Percentiles rank a stretch among this genome's conserved stretches.
phyloP scores from a whole-genome alignment of 2,113 vertebrate species.

The Phyllopteryx taeniolatus region DNA sequence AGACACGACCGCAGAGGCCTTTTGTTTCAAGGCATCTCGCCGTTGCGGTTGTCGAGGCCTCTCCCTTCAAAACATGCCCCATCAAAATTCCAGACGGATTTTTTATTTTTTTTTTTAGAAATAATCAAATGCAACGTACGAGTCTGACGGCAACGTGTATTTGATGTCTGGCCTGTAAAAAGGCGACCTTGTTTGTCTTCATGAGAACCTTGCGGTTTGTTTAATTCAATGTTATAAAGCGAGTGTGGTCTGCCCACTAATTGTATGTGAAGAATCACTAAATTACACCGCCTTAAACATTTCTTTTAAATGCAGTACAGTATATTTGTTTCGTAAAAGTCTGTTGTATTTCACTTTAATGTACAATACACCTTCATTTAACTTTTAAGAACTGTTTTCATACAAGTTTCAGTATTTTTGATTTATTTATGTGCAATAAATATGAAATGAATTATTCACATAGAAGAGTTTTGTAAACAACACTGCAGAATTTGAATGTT shows the following conservation, averaged over 20 bases:
- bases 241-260: conserved; percentile 65
- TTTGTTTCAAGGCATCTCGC: conserved; percentile 74
- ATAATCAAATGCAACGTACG: conserved; percentile 70
- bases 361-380: too few relatives aligned
- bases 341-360: too few relatives aligned
- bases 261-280: background rate
- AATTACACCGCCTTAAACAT: too few relatives aligned
- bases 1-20: conserved; percentile 71
- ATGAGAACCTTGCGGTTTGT: conserved; percentile 50
- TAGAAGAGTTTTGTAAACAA: too few relatives aligned
- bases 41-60: conserved; percentile 63
- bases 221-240: conserved; percentile 58
- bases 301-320: too few relatives aligned
- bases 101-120: conserved; percentile 53
- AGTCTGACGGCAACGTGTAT: conserved; percentile 58
- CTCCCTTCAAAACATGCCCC: conserved; percentile 72
- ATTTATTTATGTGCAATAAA: too few relatives aligned
- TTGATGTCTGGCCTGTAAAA: conserved; percentile 71
- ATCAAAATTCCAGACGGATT: conserved; percentile 74
- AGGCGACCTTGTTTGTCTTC: conserved; percentile 73
- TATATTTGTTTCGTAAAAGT: too few relatives aligned
- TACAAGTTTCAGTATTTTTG: too few relatives aligned
- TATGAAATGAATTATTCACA: too few relatives aligned
- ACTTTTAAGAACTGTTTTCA: too few relatives aligned
- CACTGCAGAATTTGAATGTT: too few relatives aligned